Percentiles rank a stretch among this genome's conserved stretches.
Conservation (phyloP, 2,797 vertebrate species). For the Hyperoplus immaculatus region DNA sequence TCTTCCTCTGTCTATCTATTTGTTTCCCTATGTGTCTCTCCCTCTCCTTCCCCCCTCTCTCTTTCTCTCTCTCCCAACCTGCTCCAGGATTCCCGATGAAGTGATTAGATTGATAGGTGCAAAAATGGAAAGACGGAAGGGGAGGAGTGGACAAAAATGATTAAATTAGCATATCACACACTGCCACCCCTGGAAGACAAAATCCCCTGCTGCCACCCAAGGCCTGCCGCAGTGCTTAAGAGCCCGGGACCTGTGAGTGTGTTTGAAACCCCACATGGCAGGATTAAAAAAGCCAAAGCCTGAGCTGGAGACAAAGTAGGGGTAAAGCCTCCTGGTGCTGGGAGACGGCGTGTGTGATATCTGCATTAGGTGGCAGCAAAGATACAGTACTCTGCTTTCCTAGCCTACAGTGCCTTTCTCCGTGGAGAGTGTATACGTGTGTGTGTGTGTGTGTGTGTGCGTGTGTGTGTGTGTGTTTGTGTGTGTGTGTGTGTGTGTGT, state of each 20-base stretch:
- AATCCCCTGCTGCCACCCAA: conserved; percentile 55
- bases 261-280: conserved; percentile 69
- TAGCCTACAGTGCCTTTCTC: conserved; percentile 34
- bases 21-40: conserved; percentile 34
- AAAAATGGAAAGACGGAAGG: conserved; percentile 67
- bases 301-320: conserved; percentile 70
- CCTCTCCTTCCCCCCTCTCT: background rate
- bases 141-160: conserved; percentile 83
- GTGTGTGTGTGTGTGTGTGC: conserved; percentile 27
- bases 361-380: conserved; percentile 91
- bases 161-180: conserved; percentile 87
- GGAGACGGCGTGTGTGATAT: conserved; percentile 75
- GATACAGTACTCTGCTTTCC: conserved; percentile 80
- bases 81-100: conserved; percentile 81
- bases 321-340: conserved; percentile 69
- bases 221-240: conserved; percentile 64
- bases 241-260: conserved; percentile 61
- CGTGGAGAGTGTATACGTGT: conserved; percentile 2
- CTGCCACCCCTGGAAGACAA: conserved; percentile 71
- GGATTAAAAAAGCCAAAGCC: conserved; percentile 71
- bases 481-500: conserved; percentile 11
- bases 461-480: conserved; percentile 17
- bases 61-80: conserved; percentile 36
- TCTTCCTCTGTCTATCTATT: conserved; percentile 33
- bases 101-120: conserved; percentile 86